phyloP scores from a whole-genome alignment of 1,140 invertebrate species.

The Colletes latitarsis region DNA sequence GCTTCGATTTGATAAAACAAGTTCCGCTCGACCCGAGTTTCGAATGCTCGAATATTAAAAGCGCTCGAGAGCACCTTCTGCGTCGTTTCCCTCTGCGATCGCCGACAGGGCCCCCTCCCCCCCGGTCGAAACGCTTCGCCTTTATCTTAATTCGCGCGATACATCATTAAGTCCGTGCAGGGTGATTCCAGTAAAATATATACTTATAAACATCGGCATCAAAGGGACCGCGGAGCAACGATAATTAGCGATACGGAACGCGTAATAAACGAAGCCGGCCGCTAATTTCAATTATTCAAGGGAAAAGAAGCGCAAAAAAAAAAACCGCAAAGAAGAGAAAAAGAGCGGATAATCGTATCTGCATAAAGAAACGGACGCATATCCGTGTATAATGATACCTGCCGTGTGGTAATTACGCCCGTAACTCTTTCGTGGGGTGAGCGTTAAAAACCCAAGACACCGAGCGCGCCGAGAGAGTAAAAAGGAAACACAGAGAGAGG shows the following conservation, averaged over 20 bases:
- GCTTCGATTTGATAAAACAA: slow-evolving; percentile 31
- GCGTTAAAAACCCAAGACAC: slow-evolving; percentile 46
- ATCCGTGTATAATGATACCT: slow-evolving; percentile 52
- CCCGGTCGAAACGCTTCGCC: slow-evolving; percentile 11
- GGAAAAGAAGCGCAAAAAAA: slow-evolving; percentile 27
- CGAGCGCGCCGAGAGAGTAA: slow-evolving; percentile 16
- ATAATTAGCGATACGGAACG: slow-evolving; percentile 53
- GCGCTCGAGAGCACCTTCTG: slow-evolving; percentile 14
- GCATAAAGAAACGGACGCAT: slow-evolving; percentile 47
- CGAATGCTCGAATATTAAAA: slow-evolving; percentile 24
- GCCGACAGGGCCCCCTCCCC: neutral
- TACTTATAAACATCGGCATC: slow-evolving; percentile 34
- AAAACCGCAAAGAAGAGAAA: slow-evolving; percentile 71
- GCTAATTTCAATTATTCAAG: slow-evolving; percentile 48
- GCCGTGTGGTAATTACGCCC: slow-evolving; percentile 52
- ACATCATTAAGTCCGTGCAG: slow-evolving; percentile 44
- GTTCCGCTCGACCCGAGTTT: slow-evolving; percentile 18
- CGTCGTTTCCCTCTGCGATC: slow-evolving; percentile 24
- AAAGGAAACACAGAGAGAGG: neutral
- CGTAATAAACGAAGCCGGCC: slow-evolving; percentile 51
- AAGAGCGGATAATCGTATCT: slow-evolving; percentile 48
- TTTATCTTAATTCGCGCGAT: slow-evolving; percentile 53
- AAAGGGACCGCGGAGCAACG: slow-evolving; percentile 37
- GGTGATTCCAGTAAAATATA: slow-evolving; percentile 50
- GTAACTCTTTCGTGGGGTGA: slow-evolving; percentile 46